These are phyloP conservation scores for Laodelphax striatellus DNA, from an alignment of 1,140 invertebrate genomes.

Conservation along the genomic window DNA sequence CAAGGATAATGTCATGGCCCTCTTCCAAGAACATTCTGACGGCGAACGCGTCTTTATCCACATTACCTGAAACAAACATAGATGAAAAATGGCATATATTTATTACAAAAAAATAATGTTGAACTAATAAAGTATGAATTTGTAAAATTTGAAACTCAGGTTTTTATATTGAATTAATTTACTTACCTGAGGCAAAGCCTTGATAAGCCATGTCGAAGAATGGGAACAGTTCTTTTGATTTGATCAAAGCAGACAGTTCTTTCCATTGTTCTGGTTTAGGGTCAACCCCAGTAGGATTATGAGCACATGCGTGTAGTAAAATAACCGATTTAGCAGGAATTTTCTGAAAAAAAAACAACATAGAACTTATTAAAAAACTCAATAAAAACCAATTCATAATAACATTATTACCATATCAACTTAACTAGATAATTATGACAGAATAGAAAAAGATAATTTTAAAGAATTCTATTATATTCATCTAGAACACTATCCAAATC, in stretches of 20 bases:
- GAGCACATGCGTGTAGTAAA: slow-evolving; percentile 94
- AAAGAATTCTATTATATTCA: no score
- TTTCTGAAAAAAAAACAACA: slow-evolving; percentile 55
- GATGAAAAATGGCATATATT: not conserved
- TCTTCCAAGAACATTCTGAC: slow-evolving; percentile 86
- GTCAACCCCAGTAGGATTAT: slow-evolving; percentile 98
- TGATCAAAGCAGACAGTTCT: slow-evolving; percentile 66
- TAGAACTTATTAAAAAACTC: not conserved
- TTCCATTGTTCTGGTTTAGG: slow-evolving; percentile 88
- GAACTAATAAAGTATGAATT: no score
- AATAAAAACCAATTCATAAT: no score
- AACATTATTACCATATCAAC: no score
- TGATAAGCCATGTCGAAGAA: slow-evolving; percentile 99
- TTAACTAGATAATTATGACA: no score
- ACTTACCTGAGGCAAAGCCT: slow-evolving; percentile 74
- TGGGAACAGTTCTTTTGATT: slow-evolving; percentile 79
- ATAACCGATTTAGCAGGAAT: slow-evolving; percentile 89
- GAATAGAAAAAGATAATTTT: no score
- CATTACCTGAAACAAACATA: slow-evolving; percentile 52
- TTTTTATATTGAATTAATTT: not conserved
- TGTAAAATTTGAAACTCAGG: no score
- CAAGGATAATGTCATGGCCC: slow-evolving; percentile 78
- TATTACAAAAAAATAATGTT: no score
- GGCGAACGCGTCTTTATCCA: slow-evolving; percentile 79
- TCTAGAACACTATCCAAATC: no score